Base-by-base conservation (phyloP, 1,140 invertebrate species). In the Pseudomyrmex gracilis region DNA sequence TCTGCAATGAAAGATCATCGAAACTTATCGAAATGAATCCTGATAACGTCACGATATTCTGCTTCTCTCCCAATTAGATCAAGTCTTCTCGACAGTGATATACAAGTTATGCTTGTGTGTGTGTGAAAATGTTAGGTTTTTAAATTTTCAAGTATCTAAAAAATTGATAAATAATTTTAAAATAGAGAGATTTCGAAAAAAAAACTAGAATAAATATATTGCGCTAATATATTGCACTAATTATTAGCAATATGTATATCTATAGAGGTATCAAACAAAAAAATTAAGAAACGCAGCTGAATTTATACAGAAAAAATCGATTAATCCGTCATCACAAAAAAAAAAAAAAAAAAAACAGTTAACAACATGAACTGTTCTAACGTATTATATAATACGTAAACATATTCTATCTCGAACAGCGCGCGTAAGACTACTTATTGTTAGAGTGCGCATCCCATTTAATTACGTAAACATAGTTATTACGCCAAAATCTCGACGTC, bases 401-500 rank as follows among this genome's bases (percentile, higher is more conserved):
- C 47, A 51, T 13, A 34, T 34, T 34, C 22, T 70, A 20, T 51
- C 53, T 68, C 9, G 20, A 53, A 5, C 34, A 34, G 34, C 34
- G 34, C 13, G 10, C 12, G 9, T n/a, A 45, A 66, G 15, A 9
- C n/a, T n/a, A 43, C 24, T 15, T 70, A 20, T 15, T 24, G 51
- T 34, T 34, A 70, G 67, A 45, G 15, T 55, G 66, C 9, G 43
- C 15, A 68, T 51, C 51, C 17, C 15, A 2, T 34, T 68, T 47
- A 24, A 68, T 68, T 12, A 51, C 47, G 47, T 13, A 68, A 22
- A 34, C 58, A 5, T 53, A 45, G 15, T 70, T 53, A 70, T 70
- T 70, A 70, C 49, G 7, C 20, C 15, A 24, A 15, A 24, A 34
- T 70, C 15, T 53, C 34, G 7, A 22, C 9, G 49, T 53, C 49